Percentiles rank a stretch among this genome's conserved stretches.
Conservation (phyloP, 2,797 vertebrate genomes). For the Hozukius guyotensis region DNA sequence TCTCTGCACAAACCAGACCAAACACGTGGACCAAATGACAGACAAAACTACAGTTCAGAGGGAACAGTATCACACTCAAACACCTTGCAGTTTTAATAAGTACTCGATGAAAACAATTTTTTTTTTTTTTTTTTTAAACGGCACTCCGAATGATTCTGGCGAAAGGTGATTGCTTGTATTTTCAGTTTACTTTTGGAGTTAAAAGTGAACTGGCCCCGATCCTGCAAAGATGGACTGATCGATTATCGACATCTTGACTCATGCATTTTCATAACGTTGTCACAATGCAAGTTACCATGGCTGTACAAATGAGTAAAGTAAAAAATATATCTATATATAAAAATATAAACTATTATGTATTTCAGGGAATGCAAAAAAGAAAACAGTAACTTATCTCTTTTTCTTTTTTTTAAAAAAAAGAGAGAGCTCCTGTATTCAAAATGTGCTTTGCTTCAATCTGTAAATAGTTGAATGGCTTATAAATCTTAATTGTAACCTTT, state of each 20-base stretch:
- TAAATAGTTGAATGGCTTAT: constrained; percentile 93
- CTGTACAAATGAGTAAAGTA: constrained; percentile 83
- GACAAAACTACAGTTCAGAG: constrained; percentile 7
- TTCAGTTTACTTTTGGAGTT: constrained; percentile 18
- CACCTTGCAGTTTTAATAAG: background rate
- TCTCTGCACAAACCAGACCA: constrained; percentile 21
- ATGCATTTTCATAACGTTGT: constrained; percentile 81
- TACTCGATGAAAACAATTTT: background rate
- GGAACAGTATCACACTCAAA: background rate
- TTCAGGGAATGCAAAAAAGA: constrained; percentile 93
- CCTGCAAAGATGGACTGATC: constrained; percentile 47
- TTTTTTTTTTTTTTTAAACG: background rate
- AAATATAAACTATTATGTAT: constrained; percentile 74
- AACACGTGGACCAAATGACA: constrained; percentile 29
- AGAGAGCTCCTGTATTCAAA: constrained; percentile 87
- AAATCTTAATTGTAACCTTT: constrained; percentile 95
- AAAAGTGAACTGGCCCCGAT: constrained; percentile 43
- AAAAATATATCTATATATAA: constrained; percentile 58
- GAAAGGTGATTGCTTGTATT: constrained; percentile 13
- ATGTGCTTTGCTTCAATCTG: constrained; percentile 93
- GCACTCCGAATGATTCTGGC: constrained; percentile 7
- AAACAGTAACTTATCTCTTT: constrained; percentile 83
- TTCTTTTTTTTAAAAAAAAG: constrained; percentile 60
- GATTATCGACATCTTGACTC: constrained; percentile 57
- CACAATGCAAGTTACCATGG: constrained; percentile 84